phyloP scores from a whole-genome alignment of 2,888 invertebrate species.

The Alloplasta piceator region DNA sequence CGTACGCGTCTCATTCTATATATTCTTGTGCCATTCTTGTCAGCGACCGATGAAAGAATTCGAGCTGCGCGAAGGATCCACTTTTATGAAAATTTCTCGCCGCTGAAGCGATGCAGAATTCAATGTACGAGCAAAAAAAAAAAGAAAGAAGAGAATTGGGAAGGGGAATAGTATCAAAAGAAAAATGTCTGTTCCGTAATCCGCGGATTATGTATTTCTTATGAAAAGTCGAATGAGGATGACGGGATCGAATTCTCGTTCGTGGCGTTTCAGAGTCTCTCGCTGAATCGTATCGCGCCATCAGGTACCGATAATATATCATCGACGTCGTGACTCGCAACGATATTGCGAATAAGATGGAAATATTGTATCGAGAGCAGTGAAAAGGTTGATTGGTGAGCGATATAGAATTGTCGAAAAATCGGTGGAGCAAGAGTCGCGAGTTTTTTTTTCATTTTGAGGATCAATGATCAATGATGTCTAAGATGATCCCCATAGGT shows the following conservation, averaged over 20 bases:
- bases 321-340: constrained; percentile 26
- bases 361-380: constrained; percentile 22
- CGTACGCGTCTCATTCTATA: background rate
- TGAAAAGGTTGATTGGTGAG: background rate
- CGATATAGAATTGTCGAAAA: too few species aligned
- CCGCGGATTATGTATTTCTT: constrained; percentile 24
- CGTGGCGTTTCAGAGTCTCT: constrained; percentile 33
- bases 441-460: too few species aligned
- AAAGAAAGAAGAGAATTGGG: constrained; percentile 4
- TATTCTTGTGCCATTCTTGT: constrained; percentile 4
- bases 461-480: too few species aligned
- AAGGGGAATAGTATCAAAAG: background rate
- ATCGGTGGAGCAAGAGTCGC: too few species aligned
- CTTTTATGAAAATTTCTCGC: background rate
- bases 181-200: constrained; percentile 37
- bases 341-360: constrained; percentile 64
- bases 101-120: background rate
- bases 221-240: constrained; percentile 27
- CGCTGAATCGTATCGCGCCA: constrained; percentile 51
- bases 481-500: too few species aligned
- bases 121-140: background rate
- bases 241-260: constrained; percentile 18
- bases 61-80: background rate
- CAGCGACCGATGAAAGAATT: background rate
- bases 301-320: constrained; percentile 75